phyloP scores from a whole-genome alignment of 2,888 invertebrate species.

The Epirrhoe alternata region DNA sequence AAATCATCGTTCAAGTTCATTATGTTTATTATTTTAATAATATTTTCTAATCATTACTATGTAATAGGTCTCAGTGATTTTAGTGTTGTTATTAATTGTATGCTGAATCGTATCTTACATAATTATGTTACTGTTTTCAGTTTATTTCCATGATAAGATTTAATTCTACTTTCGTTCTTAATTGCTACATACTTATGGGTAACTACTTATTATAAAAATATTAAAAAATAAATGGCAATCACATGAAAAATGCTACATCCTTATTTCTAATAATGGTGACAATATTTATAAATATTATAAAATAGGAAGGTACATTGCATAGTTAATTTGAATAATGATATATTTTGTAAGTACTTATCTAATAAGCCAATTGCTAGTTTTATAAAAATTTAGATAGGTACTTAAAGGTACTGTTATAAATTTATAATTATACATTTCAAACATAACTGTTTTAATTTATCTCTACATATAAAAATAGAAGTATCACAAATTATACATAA shows the following conservation, averaged over 20 bases:
- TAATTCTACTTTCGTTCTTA: background rate
- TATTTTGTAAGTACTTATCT: conserved; percentile 4
- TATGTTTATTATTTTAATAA: too few relatives aligned
- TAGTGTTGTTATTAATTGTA: too few relatives aligned
- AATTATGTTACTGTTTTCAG: background rate
- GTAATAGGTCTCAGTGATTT: too few relatives aligned
- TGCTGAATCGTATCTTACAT: too few relatives aligned
- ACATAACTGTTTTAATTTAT: background rate
- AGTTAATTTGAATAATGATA: conserved; percentile 1
- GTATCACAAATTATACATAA: background rate
- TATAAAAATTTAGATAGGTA: background rate
- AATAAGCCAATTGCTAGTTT: conserved; percentile 3
- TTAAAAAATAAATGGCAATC: conserved; percentile 31
- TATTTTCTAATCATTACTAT: too few relatives aligned
- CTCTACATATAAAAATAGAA: background rate
- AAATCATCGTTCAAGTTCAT: too few relatives aligned
- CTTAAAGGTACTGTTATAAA: background rate
- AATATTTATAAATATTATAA: conserved; percentile 27
- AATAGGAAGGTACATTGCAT: conserved; percentile 10
- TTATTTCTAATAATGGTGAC: conserved; percentile 12
- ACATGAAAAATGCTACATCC: conserved; percentile 27
- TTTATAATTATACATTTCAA: background rate
- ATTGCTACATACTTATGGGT: too few relatives aligned
- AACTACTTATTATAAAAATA: conserved; percentile 5
- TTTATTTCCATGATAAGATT: background rate